Percentiles rank a stretch among this genome's conserved stretches.
These are phyloP conservation scores for Bergia sp. DNA, from an alignment of 92 coral and sea anemone species.

Conservation along the genomic window DNA sequence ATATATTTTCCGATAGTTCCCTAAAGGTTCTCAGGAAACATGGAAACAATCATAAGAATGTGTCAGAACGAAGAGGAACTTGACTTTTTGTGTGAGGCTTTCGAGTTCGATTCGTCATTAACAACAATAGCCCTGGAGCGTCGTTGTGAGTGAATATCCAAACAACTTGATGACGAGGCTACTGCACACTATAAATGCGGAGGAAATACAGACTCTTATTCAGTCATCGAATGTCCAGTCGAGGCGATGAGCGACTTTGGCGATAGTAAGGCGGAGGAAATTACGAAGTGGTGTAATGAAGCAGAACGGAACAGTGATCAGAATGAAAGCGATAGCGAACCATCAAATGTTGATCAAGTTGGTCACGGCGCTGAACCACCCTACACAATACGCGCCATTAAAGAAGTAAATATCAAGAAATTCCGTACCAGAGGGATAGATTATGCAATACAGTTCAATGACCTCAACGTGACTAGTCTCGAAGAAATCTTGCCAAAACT, in stretches of 20 bases:
- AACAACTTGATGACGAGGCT: background rate
- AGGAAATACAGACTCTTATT: background rate
- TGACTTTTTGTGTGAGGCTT: background rate
- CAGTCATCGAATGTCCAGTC: background rate
- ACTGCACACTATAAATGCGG: background rate
- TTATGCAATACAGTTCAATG: slow-evolving; percentile 14
- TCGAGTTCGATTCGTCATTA: background rate
- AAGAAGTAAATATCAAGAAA: slow-evolving; percentile 33
- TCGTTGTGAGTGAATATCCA: background rate
- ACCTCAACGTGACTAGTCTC: slow-evolving; percentile 7
- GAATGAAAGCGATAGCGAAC: background rate
- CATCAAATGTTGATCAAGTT: background rate
- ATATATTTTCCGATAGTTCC: background rate
- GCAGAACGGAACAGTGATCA: background rate
- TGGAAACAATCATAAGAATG: background rate
- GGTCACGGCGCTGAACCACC: background rate
- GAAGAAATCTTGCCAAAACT: slow-evolving; percentile 30
- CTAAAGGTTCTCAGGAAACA: background rate
- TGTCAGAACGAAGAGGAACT: background rate
- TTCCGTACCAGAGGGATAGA: slow-evolving; percentile 46
- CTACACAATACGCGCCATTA: background rate
- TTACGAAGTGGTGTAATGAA: background rate
- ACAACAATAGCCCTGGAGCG: slow-evolving; percentile 13
- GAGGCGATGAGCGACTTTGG: background rate
- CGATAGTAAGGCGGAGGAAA: background rate